These are phyloP conservation scores for Bellardia bayeri DNA, from an alignment of 2,888 invertebrate genomes.

Conservation along the genomic window DNA sequence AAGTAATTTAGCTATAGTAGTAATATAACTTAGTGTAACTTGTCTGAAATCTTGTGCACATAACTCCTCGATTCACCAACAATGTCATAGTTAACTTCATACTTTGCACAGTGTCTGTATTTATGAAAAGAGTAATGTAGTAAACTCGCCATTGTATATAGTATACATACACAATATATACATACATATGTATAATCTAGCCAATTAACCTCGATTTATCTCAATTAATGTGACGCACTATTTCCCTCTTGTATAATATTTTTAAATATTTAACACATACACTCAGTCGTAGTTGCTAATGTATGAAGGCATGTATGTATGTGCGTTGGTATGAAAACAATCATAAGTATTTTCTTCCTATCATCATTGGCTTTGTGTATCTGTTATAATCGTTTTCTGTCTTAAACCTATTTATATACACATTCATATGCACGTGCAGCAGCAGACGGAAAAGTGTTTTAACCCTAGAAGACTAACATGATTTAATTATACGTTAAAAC, in stretches of 20 bases:
- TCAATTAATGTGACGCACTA: conserved; percentile 77
- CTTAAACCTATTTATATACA: conserved; percentile 4
- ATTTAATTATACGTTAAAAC: too few species aligned
- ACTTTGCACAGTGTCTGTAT: neutral
- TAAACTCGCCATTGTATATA: conserved; percentile 10
- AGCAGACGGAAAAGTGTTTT: neutral
- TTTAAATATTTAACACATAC: conserved; percentile 4
- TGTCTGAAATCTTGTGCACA: conserved; percentile 1
- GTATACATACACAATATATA: too few species aligned
- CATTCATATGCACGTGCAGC: neutral
- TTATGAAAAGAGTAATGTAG: conserved; percentile 12
- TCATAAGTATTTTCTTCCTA: neutral
- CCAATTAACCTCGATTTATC: conserved; percentile 78
- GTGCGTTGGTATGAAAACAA: neutral
- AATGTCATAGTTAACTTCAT: neutral
- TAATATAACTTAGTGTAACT: neutral
- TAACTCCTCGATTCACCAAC: neutral
- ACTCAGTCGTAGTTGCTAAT: neutral
- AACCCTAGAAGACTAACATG: too few species aligned
- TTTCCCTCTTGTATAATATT: conserved; percentile 26
- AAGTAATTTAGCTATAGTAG: neutral
- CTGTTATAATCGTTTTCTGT: neutral
- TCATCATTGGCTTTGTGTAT: neutral
- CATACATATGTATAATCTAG: conserved; percentile 22
- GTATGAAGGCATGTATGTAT: neutral